Base-by-base conservation (phyloP, 1,140 invertebrate species). In the Plectus sambesii region DNA sequence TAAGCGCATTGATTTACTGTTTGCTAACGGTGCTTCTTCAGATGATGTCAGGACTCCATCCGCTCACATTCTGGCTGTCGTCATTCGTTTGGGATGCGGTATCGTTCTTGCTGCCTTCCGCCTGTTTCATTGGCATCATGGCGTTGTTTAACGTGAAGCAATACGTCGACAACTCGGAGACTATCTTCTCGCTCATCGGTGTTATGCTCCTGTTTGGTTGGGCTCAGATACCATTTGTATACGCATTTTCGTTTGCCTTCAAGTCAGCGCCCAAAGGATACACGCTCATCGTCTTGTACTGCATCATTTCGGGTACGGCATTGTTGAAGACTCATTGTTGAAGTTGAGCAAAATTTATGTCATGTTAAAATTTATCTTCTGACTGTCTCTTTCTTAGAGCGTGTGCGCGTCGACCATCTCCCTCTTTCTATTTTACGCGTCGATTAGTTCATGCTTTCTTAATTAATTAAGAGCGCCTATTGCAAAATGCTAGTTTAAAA, bases 71-170 rank as follows among this genome's bases (percentile, higher is more conserved):
- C 49, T 77, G 76, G 76, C 47, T 76, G 2, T 64, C 74, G 44
- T 73, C 74, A 44, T 78, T 72, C 56, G 47, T 70, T n/a, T 80
- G 77, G 76, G 80, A 81, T 64, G 68, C 78, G 61, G 72, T 78
- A 55, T 58, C 24, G 26, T 58, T 33, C 25, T 22, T 60, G 8
- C 9, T 58, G 2, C 56, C 56, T 9, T 8, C 23, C 3, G 23
- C 37, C 5, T 17, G 39, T 12, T 50, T 58, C 44, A 19, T 58
- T 2, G 44, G 23, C 9, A 46, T 60, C 9, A 59, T 49, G 38
- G 30, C 36, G 22, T 9, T 50, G 2, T 58, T 58, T 24, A 27
- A 49, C 9, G 37, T 58, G 22, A 35, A 61, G 19, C 53, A 15
- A 22, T 57, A 44, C 29, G 42, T 38, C 3, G 26, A 35, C 8